Base-by-base conservation (phyloP, 2,797 vertebrate species). In the Mallotus villosus region DNA sequence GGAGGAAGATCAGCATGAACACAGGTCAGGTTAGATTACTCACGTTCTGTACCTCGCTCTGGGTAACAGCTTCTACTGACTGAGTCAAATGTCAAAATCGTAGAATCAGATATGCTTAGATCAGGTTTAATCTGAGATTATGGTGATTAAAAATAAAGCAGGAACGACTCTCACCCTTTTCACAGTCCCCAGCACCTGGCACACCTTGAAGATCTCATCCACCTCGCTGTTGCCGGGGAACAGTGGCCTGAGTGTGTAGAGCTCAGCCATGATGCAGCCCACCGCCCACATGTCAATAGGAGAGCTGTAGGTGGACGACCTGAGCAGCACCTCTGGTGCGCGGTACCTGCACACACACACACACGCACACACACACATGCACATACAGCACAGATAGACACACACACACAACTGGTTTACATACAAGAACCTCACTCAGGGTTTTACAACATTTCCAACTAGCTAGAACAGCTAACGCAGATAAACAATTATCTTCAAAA, bases 171-270 rank as follows among this genome's bases (percentile, higher is more conserved):
- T 89, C 82, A 97, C 98, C 92, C 96, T 98, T 87, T 96, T 98
- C 8, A 97, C 96, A 1, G 98, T 98, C 62, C 97, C 98, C 71
- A 99, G 90, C 11, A 99, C 97, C 91, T 99, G 97, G 91, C 98
- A 99, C 81, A 99, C 98, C 91, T 99, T 99, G 86, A 99, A 99
- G 84, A 99, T 98, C 90, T 98, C 96, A 77, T 99, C 97, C 63
- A 99, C 95, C 83, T 99, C 97, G 58, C 97, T 99, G 77, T 96
- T 97, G 14, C 97, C 98, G 8, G 97, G 98, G 77, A 99, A 99
- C 79, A 99, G 96, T 1, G 98, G 98, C 59, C 97, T 92, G 59
- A 99, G 89, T 0, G 96, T 99, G 75, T 99, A 99, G 0, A 99
- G 88, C 67, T 99, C 97, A 2, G 97, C 98, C 97, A 99, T 98